Base-by-base conservation (phyloP, 1,140 invertebrate species). In the Aculops lycopersici region DNA sequence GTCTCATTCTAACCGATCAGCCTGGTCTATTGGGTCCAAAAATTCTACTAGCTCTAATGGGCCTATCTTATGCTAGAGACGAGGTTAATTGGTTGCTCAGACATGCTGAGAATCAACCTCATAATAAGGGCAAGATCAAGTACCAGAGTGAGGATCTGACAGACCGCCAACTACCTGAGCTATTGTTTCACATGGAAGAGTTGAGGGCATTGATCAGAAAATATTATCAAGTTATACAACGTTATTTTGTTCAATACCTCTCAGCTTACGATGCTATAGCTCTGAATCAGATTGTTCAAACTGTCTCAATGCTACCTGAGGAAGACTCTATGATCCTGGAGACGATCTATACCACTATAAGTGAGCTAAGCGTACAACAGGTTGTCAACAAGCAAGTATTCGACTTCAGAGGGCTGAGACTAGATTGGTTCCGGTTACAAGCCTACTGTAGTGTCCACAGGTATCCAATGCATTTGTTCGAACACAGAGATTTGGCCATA, bases 121-220 rank as follows among this genome's bases (percentile, higher is more conserved):
- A 69, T 47, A 70, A 68, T 54, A 43, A 46, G 38, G 67, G 65
- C 46, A 80, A 84, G 61, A 71, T 72, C 38, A 76, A 79, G 57
- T 42, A 46, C 38, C 39, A 45, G 40, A 66, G 70, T 18, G 80
- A 86, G 60, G 79, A 88, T 61, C 61, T 88, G 20, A 73, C 83
- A 2, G 80, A 88, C 55, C 62, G 86, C 38, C 86, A 94, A 55
- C 61, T 98, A 19, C 88, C 92, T 4, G 92, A 98, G 61, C 59
- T 98, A 18, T 58, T 98, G 1, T 97, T 95, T 56, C 83, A 95
- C 49, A 92, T 95, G 68, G 84, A 94, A 58, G 90, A 98, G 60
- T 57, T 97, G 18, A 65, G 84, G 55, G 80, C 76, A 24, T 53
- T 94, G 36, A 75, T 90, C 3, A 65, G 79, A 41, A 90, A 90